Conservation (phyloP, 2,797 vertebrate genomes). For the Arctocebus calabarensis region DNA sequence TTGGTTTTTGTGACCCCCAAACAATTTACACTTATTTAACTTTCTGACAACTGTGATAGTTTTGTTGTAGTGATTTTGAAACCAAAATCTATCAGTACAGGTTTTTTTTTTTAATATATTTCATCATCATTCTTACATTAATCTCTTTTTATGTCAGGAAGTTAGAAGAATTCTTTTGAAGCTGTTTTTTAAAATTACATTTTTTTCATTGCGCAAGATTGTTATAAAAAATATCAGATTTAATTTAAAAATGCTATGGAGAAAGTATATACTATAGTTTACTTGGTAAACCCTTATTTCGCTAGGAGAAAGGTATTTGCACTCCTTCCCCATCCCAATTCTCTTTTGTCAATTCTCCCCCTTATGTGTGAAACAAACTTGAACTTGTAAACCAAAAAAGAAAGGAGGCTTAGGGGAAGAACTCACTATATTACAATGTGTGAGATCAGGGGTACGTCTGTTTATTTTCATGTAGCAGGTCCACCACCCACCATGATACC, state of each 20-base stretch:
- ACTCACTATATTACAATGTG: background rate
- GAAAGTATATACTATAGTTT: background rate
- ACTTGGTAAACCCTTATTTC: slow-evolving; percentile 43
- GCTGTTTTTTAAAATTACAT: background rate
- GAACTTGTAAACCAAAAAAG: slow-evolving; percentile 25
- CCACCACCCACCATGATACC: background rate
- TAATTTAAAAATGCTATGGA: slow-evolving; percentile 34
- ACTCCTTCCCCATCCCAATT: background rate
- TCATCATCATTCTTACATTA: slow-evolving; percentile 27
- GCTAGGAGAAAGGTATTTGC: slow-evolving; percentile 45
- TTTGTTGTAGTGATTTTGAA: slow-evolving; percentile 40
- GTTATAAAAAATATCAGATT: background rate
- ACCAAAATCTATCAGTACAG: background rate
- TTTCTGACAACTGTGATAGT: slow-evolving; percentile 41
- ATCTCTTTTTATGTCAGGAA: background rate
- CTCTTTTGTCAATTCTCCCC: background rate
- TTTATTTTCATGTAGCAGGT: background rate
- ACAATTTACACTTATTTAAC: slow-evolving; percentile 24
- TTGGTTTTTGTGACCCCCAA: slow-evolving; percentile 60
- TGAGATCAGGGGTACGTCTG: background rate
- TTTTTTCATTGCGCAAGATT: slow-evolving; percentile 33
- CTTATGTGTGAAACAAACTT: background rate
- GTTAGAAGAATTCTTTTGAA: slow-evolving; percentile 48
- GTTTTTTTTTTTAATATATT: slow-evolving; percentile 19
- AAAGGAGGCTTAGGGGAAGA: background rate